Conservation (phyloP, 2,113 vertebrate genomes). For the Tyto alba region DNA sequence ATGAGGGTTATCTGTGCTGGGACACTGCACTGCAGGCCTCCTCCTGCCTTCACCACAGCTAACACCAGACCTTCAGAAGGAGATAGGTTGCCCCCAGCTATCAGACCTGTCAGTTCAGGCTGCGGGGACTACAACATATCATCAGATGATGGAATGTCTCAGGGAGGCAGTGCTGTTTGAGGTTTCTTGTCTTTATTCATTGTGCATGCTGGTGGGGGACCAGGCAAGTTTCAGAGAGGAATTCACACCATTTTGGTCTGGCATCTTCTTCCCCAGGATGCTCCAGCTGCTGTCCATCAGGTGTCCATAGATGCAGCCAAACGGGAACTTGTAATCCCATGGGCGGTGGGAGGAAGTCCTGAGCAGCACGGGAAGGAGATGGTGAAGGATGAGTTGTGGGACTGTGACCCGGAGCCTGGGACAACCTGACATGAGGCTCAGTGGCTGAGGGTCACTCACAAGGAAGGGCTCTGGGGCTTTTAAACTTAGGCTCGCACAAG, state of each 20-base stretch:
- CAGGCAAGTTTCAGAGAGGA: not conserved
- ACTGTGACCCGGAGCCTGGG: not conserved
- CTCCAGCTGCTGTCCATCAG: constrained; percentile 70
- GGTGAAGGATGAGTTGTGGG: not conserved
- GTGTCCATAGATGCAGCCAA: constrained; percentile 72
- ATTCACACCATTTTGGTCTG: not conserved
- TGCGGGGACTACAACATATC: not conserved
- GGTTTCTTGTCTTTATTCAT: not conserved
- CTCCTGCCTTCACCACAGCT: not conserved
- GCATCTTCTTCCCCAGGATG: constrained; percentile 36
- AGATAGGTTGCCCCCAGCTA: not conserved
- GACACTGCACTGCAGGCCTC: not conserved
- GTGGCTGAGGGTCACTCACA: not conserved
- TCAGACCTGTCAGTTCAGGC: not conserved
- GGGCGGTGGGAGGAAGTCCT: not conserved
- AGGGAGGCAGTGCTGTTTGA: fast-evolving
- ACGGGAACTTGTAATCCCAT: constrained; percentile 75
- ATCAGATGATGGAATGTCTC: not conserved
- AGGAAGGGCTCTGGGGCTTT: not conserved
- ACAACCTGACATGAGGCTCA: not conserved
- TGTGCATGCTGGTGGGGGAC: not conserved
- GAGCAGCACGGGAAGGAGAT: not conserved
- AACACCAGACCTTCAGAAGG: not conserved
- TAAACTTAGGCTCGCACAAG: not conserved
- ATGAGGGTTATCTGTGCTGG: not conserved